Conservation (phyloP, 2,888 invertebrate genomes). For the Mesodorylaimus sp. region DNA sequence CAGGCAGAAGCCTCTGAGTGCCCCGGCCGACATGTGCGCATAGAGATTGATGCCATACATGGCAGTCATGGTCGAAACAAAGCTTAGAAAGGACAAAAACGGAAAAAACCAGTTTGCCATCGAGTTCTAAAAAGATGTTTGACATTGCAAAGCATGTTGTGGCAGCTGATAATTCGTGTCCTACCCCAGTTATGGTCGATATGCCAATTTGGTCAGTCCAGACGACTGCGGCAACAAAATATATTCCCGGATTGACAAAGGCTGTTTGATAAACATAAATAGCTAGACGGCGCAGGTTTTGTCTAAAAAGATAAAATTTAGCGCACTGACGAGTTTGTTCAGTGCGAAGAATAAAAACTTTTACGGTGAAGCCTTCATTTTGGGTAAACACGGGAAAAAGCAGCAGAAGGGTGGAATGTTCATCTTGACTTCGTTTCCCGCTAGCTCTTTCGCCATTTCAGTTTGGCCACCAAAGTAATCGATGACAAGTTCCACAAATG, state of each 20-base stretch:
- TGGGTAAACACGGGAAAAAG: not conserved
- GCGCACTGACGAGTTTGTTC: no score
- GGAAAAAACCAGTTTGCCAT: not conserved
- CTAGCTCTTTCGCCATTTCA: not conserved
- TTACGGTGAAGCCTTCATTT: not conserved
- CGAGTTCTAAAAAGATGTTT: not conserved
- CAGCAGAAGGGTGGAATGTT: not conserved
- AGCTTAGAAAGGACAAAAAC: not conserved
- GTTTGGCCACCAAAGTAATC: not conserved
- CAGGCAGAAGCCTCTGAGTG: not conserved
- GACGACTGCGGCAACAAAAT: not conserved
- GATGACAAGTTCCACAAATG: not conserved
- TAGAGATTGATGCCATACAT: not conserved
- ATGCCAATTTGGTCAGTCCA: not conserved
- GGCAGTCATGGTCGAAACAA: not conserved
- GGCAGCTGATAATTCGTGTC: not conserved
- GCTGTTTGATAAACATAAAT: not conserved
- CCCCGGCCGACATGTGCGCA: not conserved
- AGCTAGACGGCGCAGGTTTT: not conserved
- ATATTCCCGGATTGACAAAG: not conserved
- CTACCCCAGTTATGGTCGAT: not conserved
- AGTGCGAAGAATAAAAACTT: no score
- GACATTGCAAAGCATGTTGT: no score
- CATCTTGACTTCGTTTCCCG: not conserved
- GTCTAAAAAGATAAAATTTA: not conserved